Evolutionary conservation across 2,113 vertebrate species (phyloP).

Genomic region (Barnardius zonarius): DNA sequence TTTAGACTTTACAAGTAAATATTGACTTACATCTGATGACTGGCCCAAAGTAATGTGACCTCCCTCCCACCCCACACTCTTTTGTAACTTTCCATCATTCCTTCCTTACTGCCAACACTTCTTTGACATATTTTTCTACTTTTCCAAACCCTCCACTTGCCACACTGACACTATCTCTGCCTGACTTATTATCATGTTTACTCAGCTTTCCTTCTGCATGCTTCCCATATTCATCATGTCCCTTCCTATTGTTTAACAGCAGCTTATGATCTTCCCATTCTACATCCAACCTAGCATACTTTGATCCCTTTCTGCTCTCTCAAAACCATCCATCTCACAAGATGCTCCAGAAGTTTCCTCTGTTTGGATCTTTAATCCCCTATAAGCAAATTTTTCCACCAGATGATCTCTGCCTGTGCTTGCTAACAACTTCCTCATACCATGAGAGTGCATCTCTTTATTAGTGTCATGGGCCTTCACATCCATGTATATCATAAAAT

Average conservation of each 20-base stretch:
- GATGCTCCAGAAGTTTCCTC: not conserved
- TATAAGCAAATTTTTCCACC: not conserved
- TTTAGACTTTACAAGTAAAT: conserved; percentile 19
- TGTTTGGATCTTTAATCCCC: not conserved
- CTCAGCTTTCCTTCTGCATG: not conserved
- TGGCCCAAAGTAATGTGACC: not conserved
- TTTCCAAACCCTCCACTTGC: not conserved
- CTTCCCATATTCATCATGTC: not conserved
- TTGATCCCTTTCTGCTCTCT: not conserved
- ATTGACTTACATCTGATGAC: not conserved
- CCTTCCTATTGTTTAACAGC: not conserved
- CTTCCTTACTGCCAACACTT: not conserved
- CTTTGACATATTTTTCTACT: not conserved
- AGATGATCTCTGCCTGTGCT: not conserved
- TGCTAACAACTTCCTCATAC: not conserved
- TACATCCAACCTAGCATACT: not conserved
- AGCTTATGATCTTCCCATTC: not conserved
- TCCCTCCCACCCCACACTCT: not conserved
- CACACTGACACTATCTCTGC: not conserved
- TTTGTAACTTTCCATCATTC: not conserved
- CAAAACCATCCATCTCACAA: not conserved
- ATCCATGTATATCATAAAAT: not conserved
- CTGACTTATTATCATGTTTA: not conserved
- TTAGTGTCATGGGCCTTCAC: not conserved
- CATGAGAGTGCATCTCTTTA: not conserved